Evolutionary conservation across 2,888 invertebrate genomes (phyloP).

Genomic region (Rosalia funebris): DNA sequence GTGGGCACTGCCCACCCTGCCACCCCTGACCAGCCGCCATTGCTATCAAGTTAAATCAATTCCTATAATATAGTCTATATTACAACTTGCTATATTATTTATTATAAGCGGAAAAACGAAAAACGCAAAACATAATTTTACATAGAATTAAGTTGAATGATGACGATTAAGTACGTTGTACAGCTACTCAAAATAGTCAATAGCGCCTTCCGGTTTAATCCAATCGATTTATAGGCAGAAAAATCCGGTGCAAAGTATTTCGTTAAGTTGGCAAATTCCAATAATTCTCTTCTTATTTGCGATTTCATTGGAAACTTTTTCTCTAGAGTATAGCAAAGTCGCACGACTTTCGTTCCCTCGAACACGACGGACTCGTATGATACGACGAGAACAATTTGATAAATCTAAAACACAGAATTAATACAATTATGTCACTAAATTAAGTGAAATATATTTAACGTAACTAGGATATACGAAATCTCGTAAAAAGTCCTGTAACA

Average conservation of each 20-base stretch:
- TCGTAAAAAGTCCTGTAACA: background rate
- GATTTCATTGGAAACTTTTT: conserved; percentile 32
- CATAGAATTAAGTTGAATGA: conserved; percentile 35
- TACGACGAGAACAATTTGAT: conserved; percentile 19
- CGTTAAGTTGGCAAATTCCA: conserved; percentile 29
- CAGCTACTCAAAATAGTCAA: conserved; percentile 25
- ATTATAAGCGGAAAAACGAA: too few species aligned
- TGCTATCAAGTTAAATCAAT: too few species aligned
- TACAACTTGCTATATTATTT: too few species aligned
- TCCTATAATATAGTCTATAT: too few species aligned
- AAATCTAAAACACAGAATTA: conserved; percentile 22
- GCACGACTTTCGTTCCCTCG: conserved; percentile 33
- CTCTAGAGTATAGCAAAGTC: conserved; percentile 33
- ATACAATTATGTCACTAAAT: background rate
- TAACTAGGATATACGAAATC: background rate
- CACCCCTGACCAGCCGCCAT: too few species aligned
- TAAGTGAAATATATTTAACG: background rate
- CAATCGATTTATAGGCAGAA: conserved; percentile 29
- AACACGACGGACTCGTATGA: conserved; percentile 24
- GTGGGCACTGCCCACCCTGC: too few species aligned
- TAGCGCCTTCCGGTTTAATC: conserved; percentile 28
- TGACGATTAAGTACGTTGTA: conserved; percentile 35
- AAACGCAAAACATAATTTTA: too few species aligned
- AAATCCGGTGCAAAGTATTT: conserved; percentile 28
- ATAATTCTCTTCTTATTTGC: conserved; percentile 26